These are phyloP conservation scores for Ageneiosus marmoratus DNA, from an alignment of 2,113 vertebrate species.

Conservation along the genomic window DNA sequence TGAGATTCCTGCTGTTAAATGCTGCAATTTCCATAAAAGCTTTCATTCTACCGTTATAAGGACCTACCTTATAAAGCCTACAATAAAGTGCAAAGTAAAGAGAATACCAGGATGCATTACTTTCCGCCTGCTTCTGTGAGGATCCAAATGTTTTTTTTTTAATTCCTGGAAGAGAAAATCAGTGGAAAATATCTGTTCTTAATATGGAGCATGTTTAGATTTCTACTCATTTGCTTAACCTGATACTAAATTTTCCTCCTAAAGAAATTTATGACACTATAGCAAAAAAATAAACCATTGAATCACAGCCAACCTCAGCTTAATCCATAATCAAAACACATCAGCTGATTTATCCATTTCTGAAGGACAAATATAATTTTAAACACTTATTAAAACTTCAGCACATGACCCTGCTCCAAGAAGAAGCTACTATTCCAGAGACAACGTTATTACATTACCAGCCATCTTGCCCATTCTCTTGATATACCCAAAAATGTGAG, in stretches of 20 bases:
- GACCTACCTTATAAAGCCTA: background rate
- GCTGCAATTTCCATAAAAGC: background rate
- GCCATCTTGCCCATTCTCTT: background rate
- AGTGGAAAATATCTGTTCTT: slow-evolving; percentile 19
- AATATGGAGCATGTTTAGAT: slow-evolving; percentile 25
- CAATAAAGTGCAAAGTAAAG: slow-evolving; percentile 9
- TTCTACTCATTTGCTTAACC: background rate
- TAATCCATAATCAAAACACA: slow-evolving; percentile 12
- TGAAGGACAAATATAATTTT: background rate
- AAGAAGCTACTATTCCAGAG: background rate
- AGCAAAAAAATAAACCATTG: background rate
- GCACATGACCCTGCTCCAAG: background rate
- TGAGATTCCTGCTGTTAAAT: background rate
- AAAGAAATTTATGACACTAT: background rate
- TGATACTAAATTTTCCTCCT: background rate
- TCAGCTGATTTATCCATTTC: background rate
- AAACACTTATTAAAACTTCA: background rate
- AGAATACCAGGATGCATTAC: background rate
- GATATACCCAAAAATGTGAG: background rate
- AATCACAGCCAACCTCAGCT: background rate
- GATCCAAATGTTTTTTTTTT: background rate
- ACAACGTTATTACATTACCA: background rate
- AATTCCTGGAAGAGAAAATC: slow-evolving; percentile 19
- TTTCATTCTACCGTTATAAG: background rate
- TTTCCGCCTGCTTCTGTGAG: slow-evolving; percentile 4